Conservation (phyloP, 2,797 vertebrate genomes). For the Hemitrygon akajei region DNA sequence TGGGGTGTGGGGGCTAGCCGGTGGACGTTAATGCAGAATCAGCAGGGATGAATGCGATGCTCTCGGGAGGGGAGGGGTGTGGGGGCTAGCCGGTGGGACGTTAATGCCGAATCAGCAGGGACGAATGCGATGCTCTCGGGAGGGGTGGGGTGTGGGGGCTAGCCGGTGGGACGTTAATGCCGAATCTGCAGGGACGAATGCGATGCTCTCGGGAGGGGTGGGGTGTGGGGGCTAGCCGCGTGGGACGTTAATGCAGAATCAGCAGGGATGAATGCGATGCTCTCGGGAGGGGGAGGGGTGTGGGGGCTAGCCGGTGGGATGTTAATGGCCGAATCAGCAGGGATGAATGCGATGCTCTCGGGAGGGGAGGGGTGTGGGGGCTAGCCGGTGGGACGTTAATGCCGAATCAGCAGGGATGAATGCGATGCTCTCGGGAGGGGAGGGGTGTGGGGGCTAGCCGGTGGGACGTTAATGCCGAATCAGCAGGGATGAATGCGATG, state of each 20-base stretch:
- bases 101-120: neutral
- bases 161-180: too few species aligned
- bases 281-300: neutral
- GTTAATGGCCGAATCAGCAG: neutral
- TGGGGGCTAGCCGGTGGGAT: neutral
- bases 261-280: neutral
- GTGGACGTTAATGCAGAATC: too few species aligned
- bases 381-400: too few species aligned
- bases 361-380: neutral
- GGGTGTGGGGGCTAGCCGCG: neutral
- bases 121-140: neutral
- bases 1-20: neutral
- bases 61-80: neutral
- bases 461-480: too few species aligned
- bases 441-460: neutral
- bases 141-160: neutral
- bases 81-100: neutral
- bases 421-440: neutral
- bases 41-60: neutral
- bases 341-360: neutral
- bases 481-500: neutral
- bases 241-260: too few species aligned
- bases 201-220: neutral
- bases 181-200: neutral
- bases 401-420: neutral